phyloP scores from a whole-genome alignment of 1,140 invertebrate species.

The Lepidurus couesii region DNA sequence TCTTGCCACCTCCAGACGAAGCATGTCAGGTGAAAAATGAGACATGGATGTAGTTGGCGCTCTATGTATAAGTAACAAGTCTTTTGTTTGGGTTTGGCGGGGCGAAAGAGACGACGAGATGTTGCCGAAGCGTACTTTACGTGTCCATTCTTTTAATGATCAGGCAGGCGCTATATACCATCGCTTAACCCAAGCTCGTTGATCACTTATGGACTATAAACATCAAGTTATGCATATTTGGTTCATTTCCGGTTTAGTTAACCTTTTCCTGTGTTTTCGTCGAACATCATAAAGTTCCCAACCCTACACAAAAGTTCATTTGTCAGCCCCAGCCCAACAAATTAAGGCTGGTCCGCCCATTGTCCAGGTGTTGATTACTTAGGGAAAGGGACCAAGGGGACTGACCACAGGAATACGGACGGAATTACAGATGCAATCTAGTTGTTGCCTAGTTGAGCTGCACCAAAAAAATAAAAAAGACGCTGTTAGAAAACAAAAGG shows the following conservation, averaged over 20 bases:
- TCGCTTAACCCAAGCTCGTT: neutral
- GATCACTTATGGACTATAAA: neutral
- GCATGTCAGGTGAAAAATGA: neutral
- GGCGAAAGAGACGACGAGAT: neutral
- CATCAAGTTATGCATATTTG: neutral
- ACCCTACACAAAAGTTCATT: neutral
- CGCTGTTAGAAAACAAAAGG: neutral
- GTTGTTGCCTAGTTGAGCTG: neutral
- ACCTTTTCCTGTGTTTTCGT: neutral
- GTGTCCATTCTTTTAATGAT: neutral
- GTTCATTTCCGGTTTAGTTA: neutral
- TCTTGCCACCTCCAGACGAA: neutral
- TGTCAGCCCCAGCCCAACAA: neutral
- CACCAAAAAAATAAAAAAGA: neutral
- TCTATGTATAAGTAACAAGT: conserved; percentile 9
- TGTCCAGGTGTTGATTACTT: neutral
- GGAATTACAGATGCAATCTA: conserved; percentile 12
- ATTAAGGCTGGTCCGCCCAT: neutral
- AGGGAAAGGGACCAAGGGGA: neutral
- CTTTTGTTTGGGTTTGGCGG: conserved; percentile 8
- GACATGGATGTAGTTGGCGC: conserved; percentile 1
- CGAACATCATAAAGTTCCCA: neutral
- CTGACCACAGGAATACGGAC: neutral
- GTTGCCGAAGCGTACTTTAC: neutral
- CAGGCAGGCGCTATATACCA: neutral